A percentile compares a stretch with the other conserved stretches of the same genome.
phyloP scores from a whole-genome alignment of 1,140 invertebrate genomes.

The Panagrolaimus sp. region DNA sequence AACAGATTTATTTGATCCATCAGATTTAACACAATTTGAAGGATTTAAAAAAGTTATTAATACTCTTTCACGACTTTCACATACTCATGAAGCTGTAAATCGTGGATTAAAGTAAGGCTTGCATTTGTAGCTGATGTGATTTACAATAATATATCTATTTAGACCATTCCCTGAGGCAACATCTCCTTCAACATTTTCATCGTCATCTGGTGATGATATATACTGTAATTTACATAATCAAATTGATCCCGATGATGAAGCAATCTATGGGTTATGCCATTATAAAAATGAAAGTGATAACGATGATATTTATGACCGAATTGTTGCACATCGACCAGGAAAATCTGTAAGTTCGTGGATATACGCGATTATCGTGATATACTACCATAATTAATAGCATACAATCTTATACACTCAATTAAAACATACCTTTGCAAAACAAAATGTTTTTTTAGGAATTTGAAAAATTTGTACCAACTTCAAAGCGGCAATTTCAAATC shows the following conservation, averaged over 20 bases:
- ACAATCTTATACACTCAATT: no score
- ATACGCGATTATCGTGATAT: no score
- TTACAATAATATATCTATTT: neutral
- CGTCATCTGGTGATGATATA: neutral
- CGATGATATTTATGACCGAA: neutral
- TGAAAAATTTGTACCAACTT: neutral
- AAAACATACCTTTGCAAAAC: no score
- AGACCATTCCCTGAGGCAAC: conserved; percentile 1
- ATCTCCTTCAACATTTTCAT: neutral
- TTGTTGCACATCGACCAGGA: neutral
- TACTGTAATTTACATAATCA: conserved; percentile 3
- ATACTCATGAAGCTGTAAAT: neutral
- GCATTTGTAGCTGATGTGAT: neutral
- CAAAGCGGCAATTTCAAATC: neutral
- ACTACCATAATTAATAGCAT: no score
- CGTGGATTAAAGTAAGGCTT: neutral
- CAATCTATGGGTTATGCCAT: neutral
- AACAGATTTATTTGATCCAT: neutral
- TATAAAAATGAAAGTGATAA: no score
- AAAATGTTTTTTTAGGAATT: no score
- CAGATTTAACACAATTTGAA: neutral
- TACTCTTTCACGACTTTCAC: neutral
- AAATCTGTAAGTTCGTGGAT: no score
- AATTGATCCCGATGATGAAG: neutral
- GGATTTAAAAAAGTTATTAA: neutral